Evolutionary conservation across 1,140 invertebrate species (phyloP).

Genomic region (Theocolax elegans): DNA sequence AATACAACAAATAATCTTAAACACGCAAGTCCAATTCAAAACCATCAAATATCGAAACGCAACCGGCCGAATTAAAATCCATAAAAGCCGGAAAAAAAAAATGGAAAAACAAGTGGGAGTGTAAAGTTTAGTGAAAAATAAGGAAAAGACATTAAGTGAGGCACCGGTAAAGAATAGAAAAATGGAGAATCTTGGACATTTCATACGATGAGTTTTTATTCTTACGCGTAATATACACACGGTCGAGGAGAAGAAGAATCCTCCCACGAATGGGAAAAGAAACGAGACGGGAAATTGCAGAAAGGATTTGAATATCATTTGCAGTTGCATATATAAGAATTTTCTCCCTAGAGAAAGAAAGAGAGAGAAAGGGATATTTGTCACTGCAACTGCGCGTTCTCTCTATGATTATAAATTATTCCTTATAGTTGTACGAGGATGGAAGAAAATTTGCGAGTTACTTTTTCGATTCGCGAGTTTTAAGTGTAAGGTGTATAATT

Average conservation of each 20-base stretch:
- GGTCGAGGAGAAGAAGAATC: conserved; percentile 12
- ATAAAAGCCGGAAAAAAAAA: too few relatives aligned
- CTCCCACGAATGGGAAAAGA: conserved; percentile 30
- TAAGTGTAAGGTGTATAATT: too few relatives aligned
- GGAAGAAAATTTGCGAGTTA: too few relatives aligned
- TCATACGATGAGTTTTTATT: conserved; percentile 15
- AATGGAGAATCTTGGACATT: conserved; percentile 16
- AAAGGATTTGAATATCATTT: conserved; percentile 33
- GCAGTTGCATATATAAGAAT: conserved; percentile 8
- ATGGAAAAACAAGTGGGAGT: not conserved
- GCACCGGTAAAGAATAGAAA: not conserved
- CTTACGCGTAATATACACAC: conserved; percentile 18
- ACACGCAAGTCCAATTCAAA: too few relatives aligned
- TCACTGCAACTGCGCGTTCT: not conserved
- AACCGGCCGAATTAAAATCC: not conserved
- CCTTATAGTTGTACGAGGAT: too few relatives aligned
- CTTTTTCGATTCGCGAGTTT: too few relatives aligned
- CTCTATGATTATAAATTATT: conserved; percentile 11
- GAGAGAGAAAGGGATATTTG: conserved; percentile 14
- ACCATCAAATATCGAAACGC: too few relatives aligned
- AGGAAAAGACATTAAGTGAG: not conserved
- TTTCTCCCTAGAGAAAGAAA: not conserved
- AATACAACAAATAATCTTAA: too few relatives aligned
- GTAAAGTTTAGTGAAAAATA: conserved; percentile 35
- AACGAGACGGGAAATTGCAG: conserved; percentile 28